A percentile compares a stretch with the other conserved stretches of the same genome.
Conservation (phyloP, 1,140 invertebrate genomes). For the Philaenus spumarius region DNA sequence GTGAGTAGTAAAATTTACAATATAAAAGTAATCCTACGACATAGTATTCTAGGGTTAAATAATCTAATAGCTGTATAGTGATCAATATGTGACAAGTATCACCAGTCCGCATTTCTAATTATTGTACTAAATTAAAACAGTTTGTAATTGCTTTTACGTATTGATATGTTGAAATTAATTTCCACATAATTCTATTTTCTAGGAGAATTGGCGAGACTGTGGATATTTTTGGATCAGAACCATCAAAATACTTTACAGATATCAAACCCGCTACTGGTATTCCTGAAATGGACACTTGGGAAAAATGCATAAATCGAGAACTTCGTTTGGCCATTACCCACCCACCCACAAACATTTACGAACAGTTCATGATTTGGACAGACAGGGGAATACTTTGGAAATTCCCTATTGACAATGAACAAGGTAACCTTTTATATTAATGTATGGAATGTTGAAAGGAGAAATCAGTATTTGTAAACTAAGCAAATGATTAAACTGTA, state of each 20-base stretch:
- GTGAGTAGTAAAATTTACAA: too few species aligned
- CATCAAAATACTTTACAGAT: slow-evolving; percentile 4
- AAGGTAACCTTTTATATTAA: slow-evolving; percentile 72
- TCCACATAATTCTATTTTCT: slow-evolving; percentile 9
- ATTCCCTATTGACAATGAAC: slow-evolving; percentile 97
- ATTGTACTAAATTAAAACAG: too few species aligned
- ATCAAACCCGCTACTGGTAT: not conserved
- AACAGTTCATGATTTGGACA: slow-evolving; percentile 92
- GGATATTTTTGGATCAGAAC: slow-evolving; percentile 22
- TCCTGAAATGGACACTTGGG: slow-evolving; percentile 56
- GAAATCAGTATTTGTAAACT: too few species aligned
- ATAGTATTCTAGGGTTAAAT: too few species aligned
- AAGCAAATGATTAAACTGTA: too few species aligned
- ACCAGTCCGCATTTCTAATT: too few species aligned
- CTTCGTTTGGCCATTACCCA: slow-evolving; percentile 54
- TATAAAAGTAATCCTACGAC: too few species aligned
- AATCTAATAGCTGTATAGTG: too few species aligned
- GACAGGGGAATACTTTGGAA: slow-evolving; percentile 92
- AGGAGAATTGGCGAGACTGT: slow-evolving; percentile 15
- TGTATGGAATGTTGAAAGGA: too few species aligned
- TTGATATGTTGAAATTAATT: slow-evolving; percentile 14
- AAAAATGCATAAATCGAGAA: slow-evolving; percentile 54
- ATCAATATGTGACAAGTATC: too few species aligned
- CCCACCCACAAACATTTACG: slow-evolving; percentile 80
- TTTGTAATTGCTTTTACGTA: too few species aligned